Evolutionary conservation across 2,797 vertebrate genomes (phyloP), one percentile per base, ranked within the genome.

Genomic region (Limosa lapponica): DNA sequence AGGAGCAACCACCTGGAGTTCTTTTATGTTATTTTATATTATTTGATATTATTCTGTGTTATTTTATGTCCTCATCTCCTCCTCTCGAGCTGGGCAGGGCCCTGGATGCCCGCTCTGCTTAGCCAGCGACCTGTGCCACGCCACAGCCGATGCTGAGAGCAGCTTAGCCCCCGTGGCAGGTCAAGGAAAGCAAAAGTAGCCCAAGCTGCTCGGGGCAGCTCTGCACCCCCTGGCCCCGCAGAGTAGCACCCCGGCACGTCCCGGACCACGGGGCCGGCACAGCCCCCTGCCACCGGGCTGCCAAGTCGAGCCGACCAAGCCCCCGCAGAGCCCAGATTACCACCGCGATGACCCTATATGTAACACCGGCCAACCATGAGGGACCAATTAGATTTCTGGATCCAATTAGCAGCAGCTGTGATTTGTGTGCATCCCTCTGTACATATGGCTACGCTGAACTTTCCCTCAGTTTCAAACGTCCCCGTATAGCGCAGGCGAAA

Each of bases 391-490:
- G 70, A 89, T 86, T 92, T 89, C 96, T 97, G 84, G 91, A 93
- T 95, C 90, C 84, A 96, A 95, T 97, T 95, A 98, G 83, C 80
- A 93, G 96, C 90, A 96, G 94, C 92, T 96, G 95, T 97, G 96
- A 98, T 97, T 98, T 97, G 96, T 97, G 95, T 93, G 89, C 86
- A 90, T 79, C 94, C 67, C 85, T 58, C 30, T 5, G 20, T 89
- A 66, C 92, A 96, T 96, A 90, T 96, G 93, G 87, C 96, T 89
- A 32, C 0, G 43, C 92, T 95, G 94, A 97, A 96, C 94, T 94
- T 97, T 93, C 86, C 89, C 90, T 95, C 61, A 23, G 37, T 71
- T 97, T 96, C 86, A 87, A 89, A 92, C 23, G 69, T 94, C 95
- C 80, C 69, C 3, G 2, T 11, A 16, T 54, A 94, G 90, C 2